These are phyloP conservation scores for Euglossa dilemma DNA, from an alignment of 1,140 invertebrate species.

Conservation along the genomic window DNA sequence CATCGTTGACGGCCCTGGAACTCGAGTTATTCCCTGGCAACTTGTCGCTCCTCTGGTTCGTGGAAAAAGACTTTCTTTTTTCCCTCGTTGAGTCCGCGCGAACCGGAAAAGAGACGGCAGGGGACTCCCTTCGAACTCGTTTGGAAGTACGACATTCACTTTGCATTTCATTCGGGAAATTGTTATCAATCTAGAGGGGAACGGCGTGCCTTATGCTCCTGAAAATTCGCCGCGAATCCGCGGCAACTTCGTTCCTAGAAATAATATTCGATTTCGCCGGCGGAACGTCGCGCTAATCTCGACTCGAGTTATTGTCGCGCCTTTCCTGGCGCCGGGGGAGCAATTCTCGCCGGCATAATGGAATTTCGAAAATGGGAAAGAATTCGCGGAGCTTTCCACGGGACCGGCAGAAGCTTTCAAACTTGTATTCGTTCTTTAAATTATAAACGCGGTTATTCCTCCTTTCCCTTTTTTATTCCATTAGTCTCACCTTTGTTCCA, in stretches of 20 bases:
- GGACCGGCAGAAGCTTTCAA: too few species aligned
- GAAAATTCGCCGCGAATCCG: constrained; percentile 38
- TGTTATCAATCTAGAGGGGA: constrained; percentile 56
- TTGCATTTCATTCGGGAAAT: constrained; percentile 59
- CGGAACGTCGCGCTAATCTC: constrained; percentile 33
- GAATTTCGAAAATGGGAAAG: background rate
- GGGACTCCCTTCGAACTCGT: constrained; percentile 39
- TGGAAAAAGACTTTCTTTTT: background rate
- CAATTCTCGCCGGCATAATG: background rate
- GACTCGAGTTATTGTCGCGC: background rate
- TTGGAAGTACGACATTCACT: constrained; percentile 39
- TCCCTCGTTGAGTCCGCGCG: background rate
- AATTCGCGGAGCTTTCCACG: background rate
- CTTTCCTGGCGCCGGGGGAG: background rate
- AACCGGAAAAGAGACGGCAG: constrained; percentile 2
- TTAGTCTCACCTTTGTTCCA: too few species aligned
- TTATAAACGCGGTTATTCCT: background rate
- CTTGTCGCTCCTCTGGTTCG: constrained; percentile 11
- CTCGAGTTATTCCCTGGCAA: constrained; percentile 22
- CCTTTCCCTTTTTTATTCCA: background rate
- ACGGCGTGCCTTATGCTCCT: constrained; percentile 35
- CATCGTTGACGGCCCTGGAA: constrained; percentile 15
- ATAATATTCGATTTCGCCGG: constrained; percentile 20
- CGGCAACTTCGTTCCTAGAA: constrained; percentile 11
- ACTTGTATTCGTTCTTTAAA: too few species aligned